Percentiles rank a stretch among this genome's conserved stretches.
These are phyloP conservation scores for Oxyruncus cristatus DNA, from an alignment of 2,113 vertebrate species.

Conservation along the genomic window DNA sequence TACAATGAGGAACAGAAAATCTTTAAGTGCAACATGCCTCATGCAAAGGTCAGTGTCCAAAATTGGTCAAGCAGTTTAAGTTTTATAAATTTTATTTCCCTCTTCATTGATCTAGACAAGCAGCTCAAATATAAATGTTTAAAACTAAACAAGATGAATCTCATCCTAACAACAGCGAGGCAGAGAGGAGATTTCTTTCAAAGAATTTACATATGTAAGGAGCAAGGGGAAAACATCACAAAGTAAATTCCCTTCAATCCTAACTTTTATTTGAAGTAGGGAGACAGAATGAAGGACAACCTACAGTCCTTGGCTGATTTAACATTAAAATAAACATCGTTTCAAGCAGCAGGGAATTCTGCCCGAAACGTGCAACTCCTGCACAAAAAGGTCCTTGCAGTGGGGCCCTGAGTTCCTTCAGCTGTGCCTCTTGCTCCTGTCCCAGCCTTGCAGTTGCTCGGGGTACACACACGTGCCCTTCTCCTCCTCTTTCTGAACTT, in stretches of 20 bases:
- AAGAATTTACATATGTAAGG: not conserved
- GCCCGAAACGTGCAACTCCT: not conserved
- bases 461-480: not conserved
- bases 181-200: not conserved
- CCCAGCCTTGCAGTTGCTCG: not conserved
- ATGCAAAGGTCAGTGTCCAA: not conserved
- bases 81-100: not conserved
- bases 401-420: rapidly evolving
- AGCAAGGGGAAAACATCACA: not conserved
- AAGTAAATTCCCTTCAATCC: not conserved
- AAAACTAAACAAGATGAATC: not conserved
- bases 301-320: not conserved
- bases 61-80: not conserved
- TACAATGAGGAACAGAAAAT: not conserved
- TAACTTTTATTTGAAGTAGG: not conserved
- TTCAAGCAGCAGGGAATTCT: not conserved
- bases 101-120: not conserved
- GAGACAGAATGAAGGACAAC: not conserved
- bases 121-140: not conserved
- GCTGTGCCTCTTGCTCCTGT: not conserved
- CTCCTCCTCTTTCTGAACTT: not conserved
- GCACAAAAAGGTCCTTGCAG: not conserved
- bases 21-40: not conserved
- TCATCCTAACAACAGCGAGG: not conserved
- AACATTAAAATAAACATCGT: not conserved